Percentiles rank a stretch among this genome's conserved stretches.
Conservation (phyloP, 2,113 vertebrate genomes). For the Lamprologus ornatipinnis region DNA sequence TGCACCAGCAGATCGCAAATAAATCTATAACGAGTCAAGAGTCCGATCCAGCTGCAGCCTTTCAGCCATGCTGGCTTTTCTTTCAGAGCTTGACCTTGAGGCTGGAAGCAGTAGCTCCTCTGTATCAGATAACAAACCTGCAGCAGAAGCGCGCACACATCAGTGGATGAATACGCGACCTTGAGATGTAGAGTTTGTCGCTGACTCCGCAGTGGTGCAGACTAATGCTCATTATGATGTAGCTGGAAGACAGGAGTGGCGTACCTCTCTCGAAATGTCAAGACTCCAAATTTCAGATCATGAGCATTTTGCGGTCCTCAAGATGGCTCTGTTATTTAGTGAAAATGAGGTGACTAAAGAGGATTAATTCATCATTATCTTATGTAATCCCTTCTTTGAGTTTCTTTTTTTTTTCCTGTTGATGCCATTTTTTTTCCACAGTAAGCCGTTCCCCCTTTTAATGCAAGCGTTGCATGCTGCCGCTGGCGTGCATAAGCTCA, state of each 20-base stretch:
- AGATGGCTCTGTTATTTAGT: not conserved
- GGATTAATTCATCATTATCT: not conserved
- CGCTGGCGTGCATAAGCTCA: slow-evolving; percentile 29
- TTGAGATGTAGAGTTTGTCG: slow-evolving; percentile 16
- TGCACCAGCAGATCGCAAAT: not conserved
- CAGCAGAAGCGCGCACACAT: not conserved
- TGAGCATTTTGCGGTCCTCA: not conserved
- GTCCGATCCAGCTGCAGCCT: not conserved
- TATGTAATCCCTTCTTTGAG: not conserved
- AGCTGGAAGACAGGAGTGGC: not conserved
- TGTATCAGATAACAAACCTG: slow-evolving; percentile 38
- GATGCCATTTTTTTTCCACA: not conserved
- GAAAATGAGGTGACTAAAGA: not conserved
- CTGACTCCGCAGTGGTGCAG: not conserved
- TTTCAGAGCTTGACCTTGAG: slow-evolving; percentile 35
- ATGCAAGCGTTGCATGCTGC: slow-evolving; percentile 74
- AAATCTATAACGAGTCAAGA: not conserved
- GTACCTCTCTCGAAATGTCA: not conserved
- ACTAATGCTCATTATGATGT: not conserved
- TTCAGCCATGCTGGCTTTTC: not conserved
- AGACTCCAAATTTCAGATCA: not conserved
- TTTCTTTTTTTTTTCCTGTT: not conserved
- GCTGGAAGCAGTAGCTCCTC: slow-evolving; percentile 9
- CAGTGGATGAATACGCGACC: not conserved
- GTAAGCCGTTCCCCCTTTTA: not conserved